Base-by-base conservation (phyloP, 1,140 invertebrate species). In the Branchinecta lindahli region DNA sequence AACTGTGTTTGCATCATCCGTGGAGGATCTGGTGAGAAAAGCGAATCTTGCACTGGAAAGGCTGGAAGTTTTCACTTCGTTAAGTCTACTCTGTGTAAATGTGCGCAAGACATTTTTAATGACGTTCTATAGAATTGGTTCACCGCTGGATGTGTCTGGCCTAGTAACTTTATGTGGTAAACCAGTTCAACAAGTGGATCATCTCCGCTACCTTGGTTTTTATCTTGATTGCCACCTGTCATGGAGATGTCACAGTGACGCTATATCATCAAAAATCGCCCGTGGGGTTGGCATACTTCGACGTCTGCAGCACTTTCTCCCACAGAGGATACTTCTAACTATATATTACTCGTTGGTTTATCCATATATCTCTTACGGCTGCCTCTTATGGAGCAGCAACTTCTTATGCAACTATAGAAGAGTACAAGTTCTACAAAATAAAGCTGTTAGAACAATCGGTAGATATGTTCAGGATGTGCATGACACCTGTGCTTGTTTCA, bases 151-250 rank as follows among this genome's bases (percentile, higher is more conserved):
- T 33, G 33, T 33, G 33, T 33, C 33, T 33, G 33, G 33, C 33
- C 33, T 33, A 5, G 33, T 33, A 33, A 33, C 33, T 33, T 33
- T 33, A 5, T 33, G 33, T 33, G 33, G 33, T 33, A 33, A 33
- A 33, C 52, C 12, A 61, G 52, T 61, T 61, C 52, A 61, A 15
- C 52, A 61, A 61, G 6, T 61, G 2, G 52, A 61, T 61, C 52
- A 61, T 61, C 52, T 61, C 52, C 52, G 52, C 52, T 61, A 61
- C 18, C 52, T 61, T 61, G 52, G 52, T 61, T 61, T 61, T 61
- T 61, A 61, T 61, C 52, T 61, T 61, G 52, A 61, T 61, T 61
- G 52, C 52, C 52, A 61, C 18, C 52, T 61, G 18, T 12, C 52
- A 61, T 61, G 52, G 52, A 61, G 6, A 61, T 61, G 6, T 61